Evolutionary conservation across 2,888 invertebrate genomes (phyloP), one percentile per base, ranked within the genome.

Genomic region (Amblyjoppa proteus): DNA sequence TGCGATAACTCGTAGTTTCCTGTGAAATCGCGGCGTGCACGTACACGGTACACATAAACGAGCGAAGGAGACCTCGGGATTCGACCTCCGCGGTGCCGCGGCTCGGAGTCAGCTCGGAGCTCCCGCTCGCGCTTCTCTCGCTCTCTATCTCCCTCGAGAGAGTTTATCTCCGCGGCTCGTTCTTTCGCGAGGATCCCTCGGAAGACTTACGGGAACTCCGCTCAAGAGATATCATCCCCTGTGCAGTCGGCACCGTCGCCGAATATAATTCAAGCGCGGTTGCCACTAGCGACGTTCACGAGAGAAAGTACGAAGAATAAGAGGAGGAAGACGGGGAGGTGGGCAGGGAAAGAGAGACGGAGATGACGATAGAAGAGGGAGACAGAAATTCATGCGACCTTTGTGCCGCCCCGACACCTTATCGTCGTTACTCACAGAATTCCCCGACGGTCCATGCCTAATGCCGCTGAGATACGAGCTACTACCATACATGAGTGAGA

Each of bases 391-490:
- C 80, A 51, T 61, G 80, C 80, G 85, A 85, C 85, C 85, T 79
- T 77, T 85, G 85, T 73, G 80, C 80, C 83, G 85, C 80, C 77
- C 34, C 73, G 83, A 86, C 83, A 81, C 80, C 76, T 83, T 74
- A 81, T 86, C 85, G 80, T 86, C 85, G 83, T 86, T 86, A 77
- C 77, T 86, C 83, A 81, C 74, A 81, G 73, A 83, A 83, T 64
- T 76, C 80, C 80, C 66, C 71, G 83, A 83, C 64, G 73, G 71
- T 69, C 81, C 83, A 79, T 85, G 83, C 85, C 85, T 87, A 85
- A 87, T 87, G 87, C 84, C 76, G 85, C 56, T 85, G 83, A 86
- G 82, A 84, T 83, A 84, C 84, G 80, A 80, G 81, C 82, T 81
- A 81, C 80, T 69, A 85, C 85, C 81, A 84, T 81, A 85, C 83